Evolutionary conservation across 2,797 vertebrate species (phyloP).

Genomic region (Nannoperca obscura): DNA sequence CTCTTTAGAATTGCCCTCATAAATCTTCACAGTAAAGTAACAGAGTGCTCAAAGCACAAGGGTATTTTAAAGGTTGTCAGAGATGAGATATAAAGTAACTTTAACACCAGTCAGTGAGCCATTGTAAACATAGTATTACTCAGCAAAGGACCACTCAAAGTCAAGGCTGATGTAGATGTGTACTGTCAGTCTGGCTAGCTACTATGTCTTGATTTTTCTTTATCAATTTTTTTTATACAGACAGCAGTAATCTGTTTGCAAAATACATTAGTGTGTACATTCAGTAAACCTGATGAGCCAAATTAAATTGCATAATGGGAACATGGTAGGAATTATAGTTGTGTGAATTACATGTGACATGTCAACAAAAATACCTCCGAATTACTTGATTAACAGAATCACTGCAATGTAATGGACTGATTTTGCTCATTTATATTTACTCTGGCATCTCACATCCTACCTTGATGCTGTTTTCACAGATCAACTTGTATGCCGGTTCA

Average conservation of each 20-base stretch:
- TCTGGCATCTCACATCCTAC: neutral
- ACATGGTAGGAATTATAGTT: neutral
- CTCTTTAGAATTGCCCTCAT: constrained; percentile 83
- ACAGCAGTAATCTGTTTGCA: constrained; percentile 10
- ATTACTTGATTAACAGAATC: neutral
- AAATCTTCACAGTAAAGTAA: constrained; percentile 83
- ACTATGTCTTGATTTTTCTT: neutral
- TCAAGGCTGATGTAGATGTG: constrained; percentile 57
- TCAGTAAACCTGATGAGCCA: neutral
- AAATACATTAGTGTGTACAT: neutral
- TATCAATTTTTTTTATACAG: neutral
- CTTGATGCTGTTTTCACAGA: neutral
- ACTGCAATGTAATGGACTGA: neutral
- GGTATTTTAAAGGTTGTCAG: constrained; percentile 84
- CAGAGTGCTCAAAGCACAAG: constrained; percentile 75
- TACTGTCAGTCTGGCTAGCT: constrained; percentile 27
- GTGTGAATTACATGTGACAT: neutral
- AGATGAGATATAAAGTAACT: constrained; percentile 83
- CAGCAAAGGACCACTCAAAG: constrained; percentile 71
- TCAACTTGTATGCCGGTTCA: constrained; percentile 1
- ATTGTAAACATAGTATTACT: constrained; percentile 73
- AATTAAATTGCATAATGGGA: neutral
- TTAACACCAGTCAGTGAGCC: constrained; percentile 76
- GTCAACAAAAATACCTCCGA: neutral
- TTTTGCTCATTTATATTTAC: neutral